These are phyloP conservation scores for Magallana angulata DNA, from an alignment of 1,140 invertebrate genomes.

Conservation along the genomic window DNA sequence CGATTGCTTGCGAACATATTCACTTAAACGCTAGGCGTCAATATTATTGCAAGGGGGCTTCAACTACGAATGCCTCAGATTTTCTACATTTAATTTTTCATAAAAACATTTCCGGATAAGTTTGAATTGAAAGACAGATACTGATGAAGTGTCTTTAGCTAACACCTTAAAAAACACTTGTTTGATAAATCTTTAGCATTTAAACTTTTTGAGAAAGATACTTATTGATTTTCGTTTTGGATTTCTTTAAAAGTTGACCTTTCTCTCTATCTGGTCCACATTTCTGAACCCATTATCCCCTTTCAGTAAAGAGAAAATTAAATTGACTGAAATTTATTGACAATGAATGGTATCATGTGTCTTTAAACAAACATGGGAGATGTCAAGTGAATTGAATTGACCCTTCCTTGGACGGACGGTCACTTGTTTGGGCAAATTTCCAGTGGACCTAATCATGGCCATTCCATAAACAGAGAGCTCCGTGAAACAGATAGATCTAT, in stretches of 20 bases:
- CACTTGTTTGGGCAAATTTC: constrained; percentile 10
- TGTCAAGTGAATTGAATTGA: constrained; percentile 33
- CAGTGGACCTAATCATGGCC: not conserved
- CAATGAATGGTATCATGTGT: constrained; percentile 3
- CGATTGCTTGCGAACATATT: constrained; percentile 19
- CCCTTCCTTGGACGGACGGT: not conserved
- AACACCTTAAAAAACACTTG: not conserved
- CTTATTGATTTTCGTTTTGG: not conserved
- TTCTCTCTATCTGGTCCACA: not conserved
- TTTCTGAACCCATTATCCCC: not conserved
- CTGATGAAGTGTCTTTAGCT: not conserved
- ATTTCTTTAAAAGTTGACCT: not conserved
- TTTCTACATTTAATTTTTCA: constrained; percentile 5
- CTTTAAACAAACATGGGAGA: not conserved
- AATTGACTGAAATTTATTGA: constrained; percentile 9
- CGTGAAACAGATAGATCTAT: too few relatives aligned
- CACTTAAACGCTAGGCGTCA: not conserved
- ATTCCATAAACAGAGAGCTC: not conserved
- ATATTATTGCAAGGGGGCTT: not conserved
- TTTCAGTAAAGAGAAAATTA: constrained; percentile 4
- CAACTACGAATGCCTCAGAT: not conserved
- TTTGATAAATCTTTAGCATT: not conserved
- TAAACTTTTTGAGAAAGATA: not conserved
- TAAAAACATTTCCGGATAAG: not conserved
- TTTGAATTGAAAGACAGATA: not conserved